A percentile compares a stretch with the other conserved stretches of the same genome.
Conservation (phyloP, 92 coral and sea anemone genomes). For the Porites divaricata region DNA sequence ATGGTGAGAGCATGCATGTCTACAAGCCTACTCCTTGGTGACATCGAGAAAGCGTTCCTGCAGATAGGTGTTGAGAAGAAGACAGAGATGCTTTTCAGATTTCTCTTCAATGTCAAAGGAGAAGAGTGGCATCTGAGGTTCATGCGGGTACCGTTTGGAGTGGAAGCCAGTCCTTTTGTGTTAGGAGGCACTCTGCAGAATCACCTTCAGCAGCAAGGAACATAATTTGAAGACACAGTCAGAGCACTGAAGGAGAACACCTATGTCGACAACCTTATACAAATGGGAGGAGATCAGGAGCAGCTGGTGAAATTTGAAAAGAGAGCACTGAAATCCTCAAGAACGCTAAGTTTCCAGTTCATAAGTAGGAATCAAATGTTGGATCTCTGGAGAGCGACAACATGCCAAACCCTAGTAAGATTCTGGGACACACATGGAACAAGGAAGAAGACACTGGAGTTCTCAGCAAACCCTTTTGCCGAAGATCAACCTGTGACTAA, state of each 20-base stretch:
- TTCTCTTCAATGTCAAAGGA: conserved; percentile 62
- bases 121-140: conserved; percentile 60
- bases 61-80: conserved; percentile 53
- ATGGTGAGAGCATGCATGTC: conserved; percentile 69
- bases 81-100: conserved; percentile 78
- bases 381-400: conserved; percentile 18
- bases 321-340: conserved; percentile 47
- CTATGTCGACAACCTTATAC: conserved; percentile 63
- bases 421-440: conserved; percentile 4
- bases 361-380: conserved; percentile 52
- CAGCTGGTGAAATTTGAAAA: conserved; percentile 41
- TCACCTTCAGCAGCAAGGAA: conserved; percentile 44
- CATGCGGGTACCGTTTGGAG: conserved; percentile 64
- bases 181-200: conserved; percentile 53
- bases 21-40: conserved; percentile 53
- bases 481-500: not conserved
- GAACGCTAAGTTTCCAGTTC: too few relatives aligned
- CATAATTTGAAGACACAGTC: conserved; percentile 29
- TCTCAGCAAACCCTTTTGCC: not conserved
- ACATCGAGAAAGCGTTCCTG: conserved; percentile 64
- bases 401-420: conserved; percentile 29
- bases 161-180: conserved; percentile 65
- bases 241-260: conserved; percentile 58
- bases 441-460: conserved; percentile 18
- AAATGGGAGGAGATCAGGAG: conserved; percentile 20